These are phyloP conservation scores for Sesamia nonagrioides DNA, from an alignment of 1,140 invertebrate genomes.

Conservation along the genomic window DNA sequence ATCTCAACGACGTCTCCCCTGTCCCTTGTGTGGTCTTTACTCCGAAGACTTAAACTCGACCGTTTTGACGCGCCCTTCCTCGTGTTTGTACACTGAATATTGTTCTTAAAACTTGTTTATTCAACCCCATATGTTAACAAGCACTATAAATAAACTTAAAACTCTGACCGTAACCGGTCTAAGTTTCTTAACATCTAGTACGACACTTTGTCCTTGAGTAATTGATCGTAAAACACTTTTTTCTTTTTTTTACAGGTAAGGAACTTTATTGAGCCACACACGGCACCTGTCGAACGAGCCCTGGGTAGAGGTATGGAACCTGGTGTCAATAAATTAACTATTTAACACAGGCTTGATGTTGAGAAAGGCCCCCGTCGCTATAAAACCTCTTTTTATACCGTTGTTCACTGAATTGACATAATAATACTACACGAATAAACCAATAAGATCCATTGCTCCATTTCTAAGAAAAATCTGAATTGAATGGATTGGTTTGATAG, in stretches of 20 bases:
- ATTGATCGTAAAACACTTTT: conserved; percentile 59
- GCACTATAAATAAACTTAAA: conserved; percentile 48
- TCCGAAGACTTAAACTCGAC: neutral
- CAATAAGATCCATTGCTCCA: conserved; percentile 14
- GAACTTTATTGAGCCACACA: conserved; percentile 58
- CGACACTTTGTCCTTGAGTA: conserved; percentile 51
- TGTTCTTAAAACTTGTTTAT: conserved; percentile 44
- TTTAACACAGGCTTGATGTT: conserved; percentile 54
- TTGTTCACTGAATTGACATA: conserved; percentile 27
- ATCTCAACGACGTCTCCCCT: conserved; percentile 12
- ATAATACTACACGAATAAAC: conserved; percentile 31
- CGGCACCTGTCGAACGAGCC: conserved; percentile 56
- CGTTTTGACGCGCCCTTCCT: conserved; percentile 12
- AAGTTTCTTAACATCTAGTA: conserved; percentile 44
- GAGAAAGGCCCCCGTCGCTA: conserved; percentile 33
- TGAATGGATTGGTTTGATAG: conserved; percentile 3
- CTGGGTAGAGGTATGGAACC: conserved; percentile 46
- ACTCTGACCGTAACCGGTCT: conserved; percentile 36
- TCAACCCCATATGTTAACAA: conserved; percentile 43
- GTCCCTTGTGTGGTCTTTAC: conserved; percentile 45
- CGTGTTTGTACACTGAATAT: conserved; percentile 41
- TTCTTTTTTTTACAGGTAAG: conserved; percentile 71
- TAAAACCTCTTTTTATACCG: conserved; percentile 9
- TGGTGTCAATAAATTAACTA: conserved; percentile 62
- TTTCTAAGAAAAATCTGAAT: conserved; percentile 41